Evolutionary conservation across 2,113 vertebrate genomes (phyloP), one percentile per base, ranked within the genome.

Genomic region (Pithys albifrons): DNA sequence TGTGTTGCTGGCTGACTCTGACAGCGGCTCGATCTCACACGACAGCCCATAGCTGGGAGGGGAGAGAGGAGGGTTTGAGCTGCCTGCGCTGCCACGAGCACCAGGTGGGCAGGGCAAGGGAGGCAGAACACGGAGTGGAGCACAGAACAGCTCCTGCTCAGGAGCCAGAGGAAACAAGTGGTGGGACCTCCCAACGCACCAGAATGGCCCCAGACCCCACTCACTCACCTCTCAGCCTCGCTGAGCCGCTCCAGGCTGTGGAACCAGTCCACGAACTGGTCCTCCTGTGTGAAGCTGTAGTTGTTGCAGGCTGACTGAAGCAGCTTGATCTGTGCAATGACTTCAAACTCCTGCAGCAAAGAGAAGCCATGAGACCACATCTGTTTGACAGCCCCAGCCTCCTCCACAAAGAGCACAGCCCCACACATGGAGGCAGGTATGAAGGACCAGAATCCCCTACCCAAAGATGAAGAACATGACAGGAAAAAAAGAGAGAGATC

Each of bases 241-340:
- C 98, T 99, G 93, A 99, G 98, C 64, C 98, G 94, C 86, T 98
- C 99, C 97, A 99, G 89, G 25, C 98, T 95, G 15, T 97, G 98
- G 95, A 99, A 99, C 99, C 99, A 99, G 85, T 98, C 98, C 37
- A 98, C 96, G 0, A 99, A 99, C 67, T 96, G 98, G 19, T 97
- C 96, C 51, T 99, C 98, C 12, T 98, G 98, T 0, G 96, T 98
- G 81, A 99, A 99, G 92, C 98, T 99, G 97, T 99, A 99, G 96
- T 99, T 99, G 96, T 99, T 99, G 94, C 99, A 99, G 62, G 99
- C 99, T 0, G 99, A 98, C 98, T 99, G 99, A 9, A 99, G 98
- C 92, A 99, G 97, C 91, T 99, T 99, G 97, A 99, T 99, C 98
- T 99, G 99, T 10, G 99, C 99, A 0, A 99, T 99, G 82, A 99